Base-by-base conservation (phyloP, 2,888 invertebrate genomes). In the Morpho achilles region DNA sequence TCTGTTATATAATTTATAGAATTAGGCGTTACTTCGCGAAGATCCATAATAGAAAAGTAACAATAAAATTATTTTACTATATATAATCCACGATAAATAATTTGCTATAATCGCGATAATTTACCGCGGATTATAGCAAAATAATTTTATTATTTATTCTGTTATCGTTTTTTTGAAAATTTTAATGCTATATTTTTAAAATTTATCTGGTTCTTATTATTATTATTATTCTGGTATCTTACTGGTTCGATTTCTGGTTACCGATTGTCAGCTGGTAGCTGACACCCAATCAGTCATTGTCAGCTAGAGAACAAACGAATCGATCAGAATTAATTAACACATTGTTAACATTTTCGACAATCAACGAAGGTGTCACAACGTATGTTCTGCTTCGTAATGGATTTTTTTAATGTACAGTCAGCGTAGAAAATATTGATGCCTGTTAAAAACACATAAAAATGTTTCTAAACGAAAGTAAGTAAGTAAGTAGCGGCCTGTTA, bases 281-380 rank as follows among this genome's bases (percentile, higher is more conserved):
- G 23, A 56, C 48, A 44, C 32, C 8, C 43, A 41, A 50, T 50
- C 40, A 46, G 48, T 54, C 54, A 54, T 46, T 45, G 50, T 56
- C 50, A 56, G 16, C 8, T 7, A 7, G 43, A 23, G 52, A 52
- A 39, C 10, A 16, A 56, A 43, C 55, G 32, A 44, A 56, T 53
- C 81, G 68, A 79, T 84, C 84, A 80, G 76, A 77, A 75, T 79
- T 80, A 81, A 83, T 84, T 79, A 80, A 46, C 56, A 50, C 56
- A 22, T 44, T 56, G 56, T 56, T 50, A 56, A 56, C 50, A 45
- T 40, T 50, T 41, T 45, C 16, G 45, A 8, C 56, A 45, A 10
- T 32, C 32, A 50, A 8, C 10, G 46, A 50, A 7, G 45, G 44
- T 46, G 45, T 39, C 45, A 46, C 39, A 40, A 56, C 41, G 42